Conservation (phyloP, 92 coral and sea anemone species). For the Heteractis magnifica region DNA sequence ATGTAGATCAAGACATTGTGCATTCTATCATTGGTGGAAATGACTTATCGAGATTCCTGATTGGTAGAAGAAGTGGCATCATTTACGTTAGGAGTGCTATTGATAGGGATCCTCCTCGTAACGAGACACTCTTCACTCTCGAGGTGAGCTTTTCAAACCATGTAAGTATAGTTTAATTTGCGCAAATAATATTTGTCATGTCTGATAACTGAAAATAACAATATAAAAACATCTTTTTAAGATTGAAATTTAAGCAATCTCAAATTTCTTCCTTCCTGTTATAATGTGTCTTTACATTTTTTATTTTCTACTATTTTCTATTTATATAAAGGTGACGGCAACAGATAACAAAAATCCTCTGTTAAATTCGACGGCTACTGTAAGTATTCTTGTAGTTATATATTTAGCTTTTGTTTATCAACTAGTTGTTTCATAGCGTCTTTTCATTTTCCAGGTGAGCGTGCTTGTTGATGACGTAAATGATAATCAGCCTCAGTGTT, state of each 20-base stretch:
- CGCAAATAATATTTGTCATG: neutral
- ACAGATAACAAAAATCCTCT: constrained; percentile 64
- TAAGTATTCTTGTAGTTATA: neutral
- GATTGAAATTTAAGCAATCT: neutral
- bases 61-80: constrained; percentile 73
- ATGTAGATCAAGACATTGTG: constrained; percentile 60
- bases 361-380: constrained; percentile 76
- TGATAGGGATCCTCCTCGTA: constrained; percentile 79
- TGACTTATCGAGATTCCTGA: constrained; percentile 61
- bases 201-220: too few relatives aligned
- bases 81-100: constrained; percentile 55
- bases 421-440: neutral
- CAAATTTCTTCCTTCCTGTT: neutral
- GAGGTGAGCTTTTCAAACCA: constrained; percentile 34
- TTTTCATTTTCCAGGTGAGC: constrained; percentile 26
- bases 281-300: neutral
- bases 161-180: neutral
- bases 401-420: neutral
- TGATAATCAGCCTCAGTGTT: constrained; percentile 53
- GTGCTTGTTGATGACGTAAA: constrained; percentile 44
- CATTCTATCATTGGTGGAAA: constrained; percentile 70
- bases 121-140: constrained; percentile 59
- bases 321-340: constrained; percentile 64
- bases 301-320: neutral
- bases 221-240: too few relatives aligned